Percentiles rank a stretch among this genome's conserved stretches.
phyloP scores from a whole-genome alignment of 2,113 vertebrate genomes.

The Zonotrichia leucophrys region DNA sequence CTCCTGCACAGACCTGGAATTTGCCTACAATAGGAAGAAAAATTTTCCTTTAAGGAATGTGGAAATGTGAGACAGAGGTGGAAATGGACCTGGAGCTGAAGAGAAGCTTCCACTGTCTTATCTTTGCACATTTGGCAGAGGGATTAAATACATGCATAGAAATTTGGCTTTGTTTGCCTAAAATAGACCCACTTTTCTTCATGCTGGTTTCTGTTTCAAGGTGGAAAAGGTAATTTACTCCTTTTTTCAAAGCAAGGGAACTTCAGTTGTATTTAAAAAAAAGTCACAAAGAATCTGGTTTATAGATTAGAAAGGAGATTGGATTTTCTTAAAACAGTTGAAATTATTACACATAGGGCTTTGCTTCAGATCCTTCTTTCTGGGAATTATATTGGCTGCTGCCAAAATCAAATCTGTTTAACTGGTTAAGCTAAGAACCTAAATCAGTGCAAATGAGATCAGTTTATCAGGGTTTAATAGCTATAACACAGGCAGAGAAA shows the following conservation, averaged over 20 bases:
- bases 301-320: constrained; percentile 30
- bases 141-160: neutral
- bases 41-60: neutral
- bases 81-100: neutral
- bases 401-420: constrained; percentile 50
- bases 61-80: neutral
- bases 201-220: neutral
- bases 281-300: constrained; percentile 22
- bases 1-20: neutral
- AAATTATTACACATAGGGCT: constrained; percentile 11
- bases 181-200: neutral
- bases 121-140: neutral
- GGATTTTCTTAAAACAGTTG: constrained; percentile 13
- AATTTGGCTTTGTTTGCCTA: neutral
- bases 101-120: neutral
- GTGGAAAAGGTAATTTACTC: neutral
- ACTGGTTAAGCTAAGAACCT: constrained; percentile 13
- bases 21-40: neutral
- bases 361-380: constrained; percentile 46
- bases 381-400: constrained; percentile 1
- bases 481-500: neutral
- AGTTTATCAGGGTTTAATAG: constrained; percentile 42
- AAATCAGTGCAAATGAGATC: constrained; percentile 43
- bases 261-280: neutral
- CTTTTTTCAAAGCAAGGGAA: neutral